Base-by-base conservation (phyloP, 2,888 invertebrate species). In the Drosophila lacicola region DNA sequence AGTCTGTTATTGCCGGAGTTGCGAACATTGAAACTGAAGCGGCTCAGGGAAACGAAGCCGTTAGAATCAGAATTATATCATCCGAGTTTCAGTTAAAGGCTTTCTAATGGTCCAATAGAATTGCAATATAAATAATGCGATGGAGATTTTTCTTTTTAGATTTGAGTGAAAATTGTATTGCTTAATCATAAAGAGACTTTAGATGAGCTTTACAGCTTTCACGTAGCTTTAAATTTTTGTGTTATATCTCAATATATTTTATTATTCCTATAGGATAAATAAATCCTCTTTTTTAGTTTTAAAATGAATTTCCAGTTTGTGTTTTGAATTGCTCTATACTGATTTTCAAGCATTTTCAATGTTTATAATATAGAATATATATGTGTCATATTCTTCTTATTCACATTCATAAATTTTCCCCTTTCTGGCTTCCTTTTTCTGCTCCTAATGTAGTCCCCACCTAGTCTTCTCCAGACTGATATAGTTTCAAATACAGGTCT, bases 1-100 rank as follows among this genome's bases (percentile, higher is more conserved):
- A 58, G 41, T 56, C 67, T 62, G 62, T 73, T 74, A 61, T 66
- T 68, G 56, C 69, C 68, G 14, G 10, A 34, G 51, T 41, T 62
- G 49, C 6, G 53, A 45, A 60, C 61, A 62, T 49, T 63, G 58
- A 69, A 44, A 13, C 19, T 33, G 41, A 29, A 33, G 41, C 5
- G 9, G 34, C 25, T 19, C 4, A 21, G 29, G 9, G 29, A 41
- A 41, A 6, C 13, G 14, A 29, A 19, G 41, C 36, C 50, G 50
- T 58, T 62, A 45, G 42, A 51, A 45, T 29, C 34, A 29, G 56
- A 50, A 71, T 71, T 71, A 76, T 55, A 19, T 67, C 29, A 66
- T 50, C 25, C 37, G 19, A 29, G 44, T 39, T 49, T 17, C 47
- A 25, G 25, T 14, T 36, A 8, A 51, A 39, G 19, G n/a, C 64